Base-by-base conservation (phyloP, 1,140 invertebrate species). In the Zaprionus lachaisei region DNA sequence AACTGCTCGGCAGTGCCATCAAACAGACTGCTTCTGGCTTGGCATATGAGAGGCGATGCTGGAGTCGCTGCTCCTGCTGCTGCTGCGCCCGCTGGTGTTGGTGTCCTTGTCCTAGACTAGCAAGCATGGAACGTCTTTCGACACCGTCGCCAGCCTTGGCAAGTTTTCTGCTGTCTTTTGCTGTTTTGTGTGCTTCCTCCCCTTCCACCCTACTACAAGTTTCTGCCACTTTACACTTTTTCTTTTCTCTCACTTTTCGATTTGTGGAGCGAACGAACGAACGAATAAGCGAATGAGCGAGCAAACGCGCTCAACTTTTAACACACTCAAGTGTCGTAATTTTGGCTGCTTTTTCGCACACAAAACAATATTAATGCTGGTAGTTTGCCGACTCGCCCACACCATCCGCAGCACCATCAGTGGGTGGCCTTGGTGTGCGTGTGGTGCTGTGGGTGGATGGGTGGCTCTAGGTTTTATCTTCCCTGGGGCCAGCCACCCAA, bases 251-350 rank as follows among this genome's bases (percentile, higher is more conserved):
- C 81, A 81, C 84, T 76, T 89, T 87, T 84, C 84, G 84, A 90
- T 90, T 90, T 81, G 81, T 60, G 81, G 49, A 58, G 49, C 49
- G 38, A 56, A 49, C 51, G 41, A 56, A 24, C 41, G 49, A 57
- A 24, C 28, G 31, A 26, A 41, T 34, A 64, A 54, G 56, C 49
- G 49, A 54, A 38, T 20, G 58, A 72, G 73, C 68, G 67, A 81
- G 73, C 78, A 38, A 84, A 72, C 81, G 85, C 85, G 85, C 81
- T 87, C 86, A 89, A 89, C 79, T 89, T 89, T 89, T 89, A 90
- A 89, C 84, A 90, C 84, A 89, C 84, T 89, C 84, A 89, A 89
- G 85, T 89, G 85, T 89, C 84, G 84, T 89, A 89, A 90, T 89
- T 89, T 89, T 90, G 85, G 84, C 79, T 90, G 85, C 83, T 90